Evolutionary conservation across 2,113 vertebrate species (phyloP), one percentile per base, ranked within the genome.

Genomic region (Rhipidura dahli): DNA sequence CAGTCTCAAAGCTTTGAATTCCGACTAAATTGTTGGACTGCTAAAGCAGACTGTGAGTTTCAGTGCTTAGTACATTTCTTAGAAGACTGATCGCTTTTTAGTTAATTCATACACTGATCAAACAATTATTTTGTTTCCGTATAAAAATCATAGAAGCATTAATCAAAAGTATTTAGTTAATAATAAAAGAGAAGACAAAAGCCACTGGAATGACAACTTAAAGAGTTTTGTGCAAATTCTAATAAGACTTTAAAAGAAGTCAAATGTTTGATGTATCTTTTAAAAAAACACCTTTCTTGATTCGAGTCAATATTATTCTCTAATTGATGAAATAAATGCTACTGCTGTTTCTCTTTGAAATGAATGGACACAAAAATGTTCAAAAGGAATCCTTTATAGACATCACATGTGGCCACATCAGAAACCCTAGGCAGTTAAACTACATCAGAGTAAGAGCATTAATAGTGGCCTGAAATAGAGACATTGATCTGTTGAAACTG

Each of bases 131-230:
- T 82, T 82, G 91, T 88, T 96, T 81, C 80, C 39, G 20, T 39
- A 37, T 49, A 86, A 90, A 96, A 90, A 92, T 87, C 83, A 92
- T 20, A 93, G 76, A 87, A 44, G 11, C 15, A 37, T 45, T 92
- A 93, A 96, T 91, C 83, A 86, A 71, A 95, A 85, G 81, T 83
- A 76, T 69, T 92, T 91, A 69, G 83, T 96, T 95, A 97, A 96
- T 96, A 96, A 95, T 86, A 65, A 94, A 96, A 96, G 49, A 89
- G 50, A 83, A 94, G 91, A 90, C 91, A 96, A 97, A 97, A 95
- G 47, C 30, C 56, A 45, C 19, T 66, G 80, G 45, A 81, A 78
- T 30, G 54, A 63, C 70, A 91, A 92, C 60, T 88, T 20, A 50
- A 87, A 75, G 82, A 69, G 19, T 68, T 92, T 47, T 57, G 22